Evolutionary conservation across 2,888 invertebrate species (phyloP).

Genomic region (Nipponacmea schrenckii): DNA sequence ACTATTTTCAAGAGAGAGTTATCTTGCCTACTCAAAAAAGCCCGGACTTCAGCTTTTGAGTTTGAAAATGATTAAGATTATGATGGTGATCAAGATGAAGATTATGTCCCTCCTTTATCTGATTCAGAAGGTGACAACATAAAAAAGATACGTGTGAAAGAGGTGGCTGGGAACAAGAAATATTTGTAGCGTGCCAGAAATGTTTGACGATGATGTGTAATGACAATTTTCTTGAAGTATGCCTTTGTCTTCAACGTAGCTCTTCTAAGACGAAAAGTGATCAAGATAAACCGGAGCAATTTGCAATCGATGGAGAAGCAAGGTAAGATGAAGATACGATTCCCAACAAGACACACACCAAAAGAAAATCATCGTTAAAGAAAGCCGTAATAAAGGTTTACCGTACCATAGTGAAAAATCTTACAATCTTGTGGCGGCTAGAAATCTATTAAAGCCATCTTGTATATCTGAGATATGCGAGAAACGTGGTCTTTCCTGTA

Average conservation of each 20-base stretch:
- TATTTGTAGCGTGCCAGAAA: no score
- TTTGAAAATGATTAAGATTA: neutral
- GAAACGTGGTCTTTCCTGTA: neutral
- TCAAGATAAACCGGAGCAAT: no score
- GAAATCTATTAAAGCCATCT: neutral
- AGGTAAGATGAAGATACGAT: no score
- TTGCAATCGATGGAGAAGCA: no score
- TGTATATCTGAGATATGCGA: neutral
- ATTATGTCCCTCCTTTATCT: neutral
- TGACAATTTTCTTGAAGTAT: no score
- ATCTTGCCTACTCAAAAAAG: neutral
- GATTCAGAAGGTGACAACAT: neutral
- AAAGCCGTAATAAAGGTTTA: neutral
- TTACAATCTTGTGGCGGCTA: neutral
- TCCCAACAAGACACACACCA: no score
- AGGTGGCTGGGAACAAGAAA: no score
- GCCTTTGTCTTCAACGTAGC: no score
- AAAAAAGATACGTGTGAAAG: no score
- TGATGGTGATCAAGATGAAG: neutral
- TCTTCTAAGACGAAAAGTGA: no score
- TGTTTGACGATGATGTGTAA: no score
- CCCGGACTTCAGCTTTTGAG: neutral
- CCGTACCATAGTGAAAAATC: neutral
- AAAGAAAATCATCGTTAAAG: neutral
- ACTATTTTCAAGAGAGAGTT: neutral